Base-by-base conservation (phyloP, 2,888 invertebrate species). In the Parnassius mnemosyne region DNA sequence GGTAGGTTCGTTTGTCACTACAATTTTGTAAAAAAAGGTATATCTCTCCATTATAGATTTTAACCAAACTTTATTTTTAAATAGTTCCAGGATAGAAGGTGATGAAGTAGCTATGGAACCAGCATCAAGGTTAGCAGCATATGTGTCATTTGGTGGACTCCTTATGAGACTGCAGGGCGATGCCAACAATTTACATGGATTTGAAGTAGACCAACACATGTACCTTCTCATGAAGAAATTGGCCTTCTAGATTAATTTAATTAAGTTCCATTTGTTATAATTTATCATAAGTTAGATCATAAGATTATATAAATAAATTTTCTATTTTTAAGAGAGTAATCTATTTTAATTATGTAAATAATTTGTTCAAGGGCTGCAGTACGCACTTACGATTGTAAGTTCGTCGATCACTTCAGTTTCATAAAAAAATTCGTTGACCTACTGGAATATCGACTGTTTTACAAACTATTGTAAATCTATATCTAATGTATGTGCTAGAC, bases 221-320 rank as follows among this genome's bases (percentile, higher is more conserved):
- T 99, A 99, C 83, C 92, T 99, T 69, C 92, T 99, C 42, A 98
- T 99, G 97, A 99, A 99, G 92, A 99, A 99, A 83, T 92, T 99
- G 25, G 98, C 98, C 13, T 98, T 98, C 85, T 98, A 93, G 72
- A 13, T 13, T 49, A 3, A 51, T 44, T 44, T 3, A 2, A 10
- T 9, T 47, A n/a, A 47, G 13, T 42, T 56, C 2, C n/a, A 49
- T 43, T 25, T 47, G 9, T 49, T 49, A 49, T 49, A 49, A n/a
- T 42, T 57, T 57, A 42, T 25, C n/a, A 59, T 58, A 53, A 53
- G 63, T 13, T 57, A 43, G n/a, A 25, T 55, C 13, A 16, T 64
- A 41, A 52, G 34, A 16, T 9, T 64, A 53, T 58, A 61, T 58
- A 61, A 57, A 50, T 65, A 66, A 58, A 67, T 57, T 42, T 63